phyloP scores from a whole-genome alignment of 2,888 invertebrate species.

The Sipunculus nudus region DNA sequence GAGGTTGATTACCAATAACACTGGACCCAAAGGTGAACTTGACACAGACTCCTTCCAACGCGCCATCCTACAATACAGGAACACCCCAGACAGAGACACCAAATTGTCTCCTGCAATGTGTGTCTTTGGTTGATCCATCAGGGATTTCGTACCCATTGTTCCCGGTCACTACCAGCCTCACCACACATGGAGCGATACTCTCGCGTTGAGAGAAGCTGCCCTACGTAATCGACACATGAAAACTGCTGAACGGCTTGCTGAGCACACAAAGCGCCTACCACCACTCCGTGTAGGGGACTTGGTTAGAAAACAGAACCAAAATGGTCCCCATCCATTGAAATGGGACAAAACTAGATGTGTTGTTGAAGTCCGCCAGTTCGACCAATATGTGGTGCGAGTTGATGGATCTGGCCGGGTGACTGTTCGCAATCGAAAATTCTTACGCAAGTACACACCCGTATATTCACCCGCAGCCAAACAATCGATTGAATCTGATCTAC shows the following conservation, averaged over 20 bases:
- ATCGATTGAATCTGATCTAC: too few relatives aligned
- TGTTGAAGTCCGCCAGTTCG: slow-evolving; percentile 40
- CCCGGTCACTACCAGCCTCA: slow-evolving; percentile 16
- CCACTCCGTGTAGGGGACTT: slow-evolving; percentile 31
- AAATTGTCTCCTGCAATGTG: slow-evolving; percentile 43
- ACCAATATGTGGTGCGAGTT: slow-evolving; percentile 34
- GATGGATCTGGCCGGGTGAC: slow-evolving; percentile 37
- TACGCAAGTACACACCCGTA: slow-evolving; percentile 30
- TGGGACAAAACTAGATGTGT: slow-evolving; percentile 46
- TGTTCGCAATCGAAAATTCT: slow-evolving; percentile 27
- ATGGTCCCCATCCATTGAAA: slow-evolving; percentile 38
- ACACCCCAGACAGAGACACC: slow-evolving; percentile 42
- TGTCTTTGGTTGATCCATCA: slow-evolving; percentile 37
- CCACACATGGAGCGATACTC: slow-evolving; percentile 35
- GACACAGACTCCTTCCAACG: slow-evolving; percentile 42
- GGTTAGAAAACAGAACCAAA: slow-evolving; percentile 42
- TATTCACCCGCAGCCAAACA: too few relatives aligned
- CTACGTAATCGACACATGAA: slow-evolving; percentile 43
- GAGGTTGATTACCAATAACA: slow-evolving; percentile 45
- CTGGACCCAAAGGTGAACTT: slow-evolving; percentile 37
- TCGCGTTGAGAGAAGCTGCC: slow-evolving; percentile 33
- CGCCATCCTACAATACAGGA: slow-evolving; percentile 42
- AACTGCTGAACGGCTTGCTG: slow-evolving; percentile 29
- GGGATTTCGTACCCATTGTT: slow-evolving; percentile 40
- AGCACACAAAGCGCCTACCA: slow-evolving; percentile 39